Percentiles rank a stretch among this genome's conserved stretches.
These are phyloP conservation scores for Osmoderma eremita DNA, from an alignment of 2,888 invertebrate genomes.

Conservation along the genomic window DNA sequence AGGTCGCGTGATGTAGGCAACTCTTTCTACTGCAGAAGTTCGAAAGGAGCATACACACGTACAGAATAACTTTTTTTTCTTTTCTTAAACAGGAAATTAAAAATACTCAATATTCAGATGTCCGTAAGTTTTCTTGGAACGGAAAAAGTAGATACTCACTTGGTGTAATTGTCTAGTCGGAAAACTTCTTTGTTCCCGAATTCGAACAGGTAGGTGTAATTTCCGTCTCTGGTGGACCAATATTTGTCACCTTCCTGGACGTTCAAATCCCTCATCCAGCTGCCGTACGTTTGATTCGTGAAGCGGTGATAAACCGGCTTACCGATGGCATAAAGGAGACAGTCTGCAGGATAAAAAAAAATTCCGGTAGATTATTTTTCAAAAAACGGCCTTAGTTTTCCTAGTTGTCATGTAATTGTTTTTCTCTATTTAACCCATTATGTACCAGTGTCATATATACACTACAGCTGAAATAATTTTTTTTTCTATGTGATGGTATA, in stretches of 20 bases:
- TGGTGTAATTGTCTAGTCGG: constrained; percentile 68
- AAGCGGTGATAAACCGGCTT: constrained; percentile 90
- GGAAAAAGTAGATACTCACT: constrained; percentile 51
- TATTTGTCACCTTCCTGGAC: constrained; percentile 73
- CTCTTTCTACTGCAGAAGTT: too few species aligned
- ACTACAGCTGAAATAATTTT: neutral
- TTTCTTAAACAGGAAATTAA: too few species aligned
- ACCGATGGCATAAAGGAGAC: constrained; percentile 89
- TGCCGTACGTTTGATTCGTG: constrained; percentile 80
- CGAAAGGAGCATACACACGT: too few species aligned
- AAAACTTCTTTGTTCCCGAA: constrained; percentile 79
- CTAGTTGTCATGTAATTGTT: too few species aligned
- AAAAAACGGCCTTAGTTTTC: too few species aligned
- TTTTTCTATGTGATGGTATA: constrained; percentile 20
- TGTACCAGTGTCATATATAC: constrained; percentile 7
- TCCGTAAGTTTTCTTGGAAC: too few species aligned
- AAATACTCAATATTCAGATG: too few species aligned
- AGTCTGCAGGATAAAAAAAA: constrained; percentile 67
- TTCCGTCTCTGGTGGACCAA: constrained; percentile 85
- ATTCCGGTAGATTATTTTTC: neutral
- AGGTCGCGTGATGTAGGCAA: too few species aligned
- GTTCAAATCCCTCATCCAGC: constrained; percentile 85
- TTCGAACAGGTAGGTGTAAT: constrained; percentile 78
- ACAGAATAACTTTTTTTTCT: too few species aligned
- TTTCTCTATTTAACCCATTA: neutral